Evolutionary conservation across 2,113 vertebrate genomes (phyloP), one percentile per base, ranked within the genome.

Genomic region (Poecilia latipinna): DNA sequence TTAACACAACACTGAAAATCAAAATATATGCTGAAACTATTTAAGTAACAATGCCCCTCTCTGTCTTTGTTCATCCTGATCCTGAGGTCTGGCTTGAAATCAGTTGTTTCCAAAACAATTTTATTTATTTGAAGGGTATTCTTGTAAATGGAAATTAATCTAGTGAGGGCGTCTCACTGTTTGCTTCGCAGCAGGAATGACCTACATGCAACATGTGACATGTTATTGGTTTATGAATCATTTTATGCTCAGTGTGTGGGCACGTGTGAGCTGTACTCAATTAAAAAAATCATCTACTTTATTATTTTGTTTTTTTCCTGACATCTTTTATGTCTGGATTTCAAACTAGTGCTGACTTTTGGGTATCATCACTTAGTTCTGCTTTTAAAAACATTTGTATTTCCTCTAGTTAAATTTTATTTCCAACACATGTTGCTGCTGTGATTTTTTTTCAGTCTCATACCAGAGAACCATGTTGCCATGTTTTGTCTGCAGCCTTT

Each of bases 191-290:
- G 57, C 31, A 35, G 24, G 29, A 31, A 42, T 61, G 29, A 65
- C 35, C 70, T 72, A 64, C 72, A 82, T 51, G 61, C 66, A 33
- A 76, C 26, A 48, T 28, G 24, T 63, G 44, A 51, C 2, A 19
- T 11, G 19, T 5, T 2, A 31, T 32, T 6, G 5, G 17, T 57
- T 57, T 57, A 22, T 57, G 51, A 57, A n/a, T 57, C 51, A n/a
- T n/a, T 48, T 57, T 65, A 4, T 35, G 17, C 3, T 63, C 13
- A 11, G 24, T 64, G 32, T 65, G 17, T 65, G 61, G 29, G 29
- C 1, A 26, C 3, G 4, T 29, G 61, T 63, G 29, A 32, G 29
- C 51, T 63, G 17, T 24, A 57, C 44, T 19, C 4, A 48, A 15
- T 42, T 37, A 19, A 48, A 48, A 6, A 48, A 19, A 48, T 4